Evolutionary conservation across 2,888 invertebrate species (phyloP).

Genomic region (Invenusta paracnida): DNA sequence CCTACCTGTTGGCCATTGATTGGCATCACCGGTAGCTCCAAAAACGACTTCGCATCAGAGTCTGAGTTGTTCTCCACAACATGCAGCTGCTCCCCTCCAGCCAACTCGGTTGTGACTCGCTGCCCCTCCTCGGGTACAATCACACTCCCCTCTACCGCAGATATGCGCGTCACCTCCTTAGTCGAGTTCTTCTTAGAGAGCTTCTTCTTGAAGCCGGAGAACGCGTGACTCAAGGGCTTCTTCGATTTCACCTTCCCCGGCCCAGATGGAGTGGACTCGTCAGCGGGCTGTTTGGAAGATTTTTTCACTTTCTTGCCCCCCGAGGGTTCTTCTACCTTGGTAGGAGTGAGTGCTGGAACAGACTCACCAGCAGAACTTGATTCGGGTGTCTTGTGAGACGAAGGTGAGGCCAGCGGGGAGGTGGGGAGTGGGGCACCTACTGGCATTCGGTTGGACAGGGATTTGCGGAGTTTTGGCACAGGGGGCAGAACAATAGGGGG

Average conservation of each 20-base stretch:
- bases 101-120: background rate
- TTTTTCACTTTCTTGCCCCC: background rate
- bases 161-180: background rate
- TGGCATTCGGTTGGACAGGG: slow-evolving; percentile 6
- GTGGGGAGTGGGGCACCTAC: background rate
- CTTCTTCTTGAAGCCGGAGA: slow-evolving; percentile 11
- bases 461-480: background rate
- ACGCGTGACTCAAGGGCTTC: background rate
- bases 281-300: background rate
- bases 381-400: background rate
- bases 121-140: background rate
- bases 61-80: background rate
- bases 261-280: background rate
- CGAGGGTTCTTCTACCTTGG: too few relatives aligned
- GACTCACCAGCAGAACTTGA: background rate
- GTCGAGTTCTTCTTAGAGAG: background rate
- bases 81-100: background rate
- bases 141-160: too few relatives aligned
- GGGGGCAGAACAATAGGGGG: background rate
- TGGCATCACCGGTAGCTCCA: background rate
- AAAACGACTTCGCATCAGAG: background rate
- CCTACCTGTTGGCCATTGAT: background rate
- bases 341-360: background rate
- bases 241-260: background rate
- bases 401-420: background rate